These are phyloP conservation scores for Tethea ocularis DNA, from an alignment of 2,888 invertebrate genomes.

Conservation along the genomic window DNA sequence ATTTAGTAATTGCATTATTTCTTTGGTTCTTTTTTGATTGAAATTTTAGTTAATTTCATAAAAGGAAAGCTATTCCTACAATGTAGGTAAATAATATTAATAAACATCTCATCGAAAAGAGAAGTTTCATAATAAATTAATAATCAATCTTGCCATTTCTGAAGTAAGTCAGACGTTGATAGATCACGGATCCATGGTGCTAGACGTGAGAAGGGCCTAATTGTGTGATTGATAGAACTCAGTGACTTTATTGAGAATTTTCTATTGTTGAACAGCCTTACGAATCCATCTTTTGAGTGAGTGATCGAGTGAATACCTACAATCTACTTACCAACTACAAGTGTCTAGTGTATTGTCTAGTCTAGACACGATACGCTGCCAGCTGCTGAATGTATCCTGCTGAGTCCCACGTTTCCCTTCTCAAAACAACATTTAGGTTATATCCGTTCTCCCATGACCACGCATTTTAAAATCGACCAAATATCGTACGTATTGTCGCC, in stretches of 20 bases:
- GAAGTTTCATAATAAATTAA: slow-evolving; percentile 39
- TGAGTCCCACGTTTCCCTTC: neutral
- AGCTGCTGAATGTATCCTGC: no score
- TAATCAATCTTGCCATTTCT: slow-evolving; percentile 49
- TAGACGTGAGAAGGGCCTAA: slow-evolving; percentile 32
- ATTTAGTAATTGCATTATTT: slow-evolving; percentile 14
- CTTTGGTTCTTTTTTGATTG: no score
- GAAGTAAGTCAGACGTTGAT: slow-evolving; percentile 46
- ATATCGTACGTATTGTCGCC: no score
- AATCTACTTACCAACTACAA: no score
- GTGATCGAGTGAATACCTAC: neutral
- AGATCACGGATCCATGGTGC: slow-evolving; percentile 40
- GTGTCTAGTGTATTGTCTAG: no score
- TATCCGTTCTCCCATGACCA: neutral
- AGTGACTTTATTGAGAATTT: slow-evolving; percentile 9
- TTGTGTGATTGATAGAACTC: slow-evolving; percentile 45
- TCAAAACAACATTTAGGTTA: neutral
- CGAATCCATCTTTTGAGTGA: neutral
- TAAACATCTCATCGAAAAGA: neutral
- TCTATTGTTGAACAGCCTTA: neutral
- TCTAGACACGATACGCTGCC: no score
- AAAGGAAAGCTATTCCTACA: neutral
- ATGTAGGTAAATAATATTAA: neutral
- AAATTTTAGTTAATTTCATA: slow-evolving; percentile 11
- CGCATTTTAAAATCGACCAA: no score